Conservation (phyloP, 30 jellyfish, hydroid and myxozoan species). For the Hydractinia symbiolongicarpus region DNA sequence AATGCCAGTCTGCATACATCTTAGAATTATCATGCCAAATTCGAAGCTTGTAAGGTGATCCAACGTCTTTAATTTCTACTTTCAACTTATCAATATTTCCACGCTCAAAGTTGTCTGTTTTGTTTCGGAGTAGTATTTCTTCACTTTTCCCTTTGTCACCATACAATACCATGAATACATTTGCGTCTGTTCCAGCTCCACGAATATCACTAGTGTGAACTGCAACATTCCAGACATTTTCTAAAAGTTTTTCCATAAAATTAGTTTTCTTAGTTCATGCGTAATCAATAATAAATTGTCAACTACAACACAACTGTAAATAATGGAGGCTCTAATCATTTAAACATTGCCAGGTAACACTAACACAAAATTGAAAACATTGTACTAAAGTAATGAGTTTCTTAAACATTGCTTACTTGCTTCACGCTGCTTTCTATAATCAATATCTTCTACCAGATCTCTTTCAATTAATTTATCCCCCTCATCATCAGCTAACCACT, state of each 20-base stretch:
- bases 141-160: constrained; percentile 91
- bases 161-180: constrained; percentile 66
- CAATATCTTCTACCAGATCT: constrained; percentile 80
- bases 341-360: no score
- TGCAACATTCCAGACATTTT: constrained; percentile 80
- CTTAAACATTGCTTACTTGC: constrained; percentile 49
- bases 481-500: constrained; percentile 98
- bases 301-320: no score
- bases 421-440: constrained; percentile 81
- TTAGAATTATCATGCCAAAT: constrained; percentile 92
- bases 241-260: constrained; percentile 15
- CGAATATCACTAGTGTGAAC: constrained; percentile 79
- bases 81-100: constrained; percentile 77
- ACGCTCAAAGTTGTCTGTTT: constrained; percentile 87
- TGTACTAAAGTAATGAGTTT: no score
- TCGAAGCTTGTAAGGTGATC: constrained; percentile 82
- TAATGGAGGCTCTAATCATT: no score
- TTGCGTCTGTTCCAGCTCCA: constrained; percentile 98
- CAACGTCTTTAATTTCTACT: constrained; percentile 80
- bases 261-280: no score
- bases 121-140: constrained; percentile 49
- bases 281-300: no score
- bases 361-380: no score
- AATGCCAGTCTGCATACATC: constrained; percentile 92
- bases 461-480: constrained; percentile 80